Conservation (phyloP, 2,888 invertebrate genomes). For the Priocnemis perturbator region DNA sequence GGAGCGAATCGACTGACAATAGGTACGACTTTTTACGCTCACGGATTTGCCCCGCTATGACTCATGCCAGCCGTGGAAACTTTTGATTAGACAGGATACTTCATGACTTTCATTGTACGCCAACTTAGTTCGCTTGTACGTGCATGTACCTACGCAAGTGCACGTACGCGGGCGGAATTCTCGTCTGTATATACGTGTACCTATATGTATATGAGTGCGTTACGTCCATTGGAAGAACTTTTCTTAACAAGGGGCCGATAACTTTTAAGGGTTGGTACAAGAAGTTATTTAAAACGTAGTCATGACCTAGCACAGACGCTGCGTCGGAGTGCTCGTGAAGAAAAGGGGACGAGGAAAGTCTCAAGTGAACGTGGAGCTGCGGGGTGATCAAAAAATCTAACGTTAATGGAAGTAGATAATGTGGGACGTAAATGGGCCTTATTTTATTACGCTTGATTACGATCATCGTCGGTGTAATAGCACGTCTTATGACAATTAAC, state of each 20-base stretch:
- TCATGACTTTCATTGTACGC: constrained; percentile 10
- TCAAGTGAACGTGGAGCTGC: too few relatives aligned
- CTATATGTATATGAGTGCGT: background rate
- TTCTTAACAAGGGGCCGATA: constrained; percentile 4
- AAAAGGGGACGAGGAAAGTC: too few relatives aligned
- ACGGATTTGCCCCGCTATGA: constrained; percentile 19
- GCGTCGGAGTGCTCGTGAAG: too few relatives aligned
- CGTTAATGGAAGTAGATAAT: too few relatives aligned
- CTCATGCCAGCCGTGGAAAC: constrained; percentile 34
- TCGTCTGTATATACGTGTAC: background rate
- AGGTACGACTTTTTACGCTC: constrained; percentile 32
- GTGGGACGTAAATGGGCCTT: too few relatives aligned
- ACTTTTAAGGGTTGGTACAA: background rate
- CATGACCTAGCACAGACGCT: too few relatives aligned
- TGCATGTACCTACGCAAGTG: background rate
- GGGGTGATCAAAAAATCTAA: too few relatives aligned
- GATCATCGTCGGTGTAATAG: too few relatives aligned
- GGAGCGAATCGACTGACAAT: constrained; percentile 47
- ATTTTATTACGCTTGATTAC: too few relatives aligned
- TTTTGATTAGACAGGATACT: constrained; percentile 45
- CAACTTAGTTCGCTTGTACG: too few relatives aligned
- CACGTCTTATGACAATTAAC: too few relatives aligned
- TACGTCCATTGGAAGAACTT: background rate
- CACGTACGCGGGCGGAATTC: background rate
- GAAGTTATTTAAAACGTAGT: too few relatives aligned